These are phyloP conservation scores for Stenotaenia linearis DNA, from an alignment of 2,888 invertebrate genomes.

Conservation along the genomic window DNA sequence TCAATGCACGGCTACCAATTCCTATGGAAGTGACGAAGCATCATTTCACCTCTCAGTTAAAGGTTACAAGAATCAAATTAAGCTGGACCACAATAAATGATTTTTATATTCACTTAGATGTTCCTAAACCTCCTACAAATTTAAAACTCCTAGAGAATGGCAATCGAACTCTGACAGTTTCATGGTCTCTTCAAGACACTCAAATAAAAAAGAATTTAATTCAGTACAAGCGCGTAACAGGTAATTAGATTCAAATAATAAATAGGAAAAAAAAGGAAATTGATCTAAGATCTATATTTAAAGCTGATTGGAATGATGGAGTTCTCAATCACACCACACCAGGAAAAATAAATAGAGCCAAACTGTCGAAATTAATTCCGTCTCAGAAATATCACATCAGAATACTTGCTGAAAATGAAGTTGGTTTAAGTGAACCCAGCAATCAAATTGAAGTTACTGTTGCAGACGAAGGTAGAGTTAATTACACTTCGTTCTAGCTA, in stretches of 20 bases:
- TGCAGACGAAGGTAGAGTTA: conserved; percentile 14
- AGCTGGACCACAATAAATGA: no score
- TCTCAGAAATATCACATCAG: not conserved
- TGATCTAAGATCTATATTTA: no score
- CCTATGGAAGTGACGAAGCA: not conserved
- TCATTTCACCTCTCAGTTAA: not conserved
- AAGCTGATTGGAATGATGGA: conserved; percentile 4
- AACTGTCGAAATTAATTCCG: not conserved
- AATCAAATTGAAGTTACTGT: not conserved
- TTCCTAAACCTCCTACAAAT: not conserved
- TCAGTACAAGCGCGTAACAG: not conserved
- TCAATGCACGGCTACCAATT: not conserved
- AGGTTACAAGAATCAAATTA: not conserved
- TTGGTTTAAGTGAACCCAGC: not conserved
- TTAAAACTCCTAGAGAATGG: not conserved
- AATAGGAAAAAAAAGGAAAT: not conserved
- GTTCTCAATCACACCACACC: not conserved
- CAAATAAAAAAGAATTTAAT: not conserved
- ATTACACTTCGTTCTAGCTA: not conserved
- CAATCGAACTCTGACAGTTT: not conserved
- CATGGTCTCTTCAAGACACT: conserved; percentile 1
- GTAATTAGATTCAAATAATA: not conserved
- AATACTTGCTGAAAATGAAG: conserved; percentile 5
- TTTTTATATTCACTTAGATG: no score
- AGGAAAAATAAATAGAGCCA: not conserved